phyloP scores from a whole-genome alignment of 1,140 invertebrate genomes.

The Nasonia giraulti region DNA sequence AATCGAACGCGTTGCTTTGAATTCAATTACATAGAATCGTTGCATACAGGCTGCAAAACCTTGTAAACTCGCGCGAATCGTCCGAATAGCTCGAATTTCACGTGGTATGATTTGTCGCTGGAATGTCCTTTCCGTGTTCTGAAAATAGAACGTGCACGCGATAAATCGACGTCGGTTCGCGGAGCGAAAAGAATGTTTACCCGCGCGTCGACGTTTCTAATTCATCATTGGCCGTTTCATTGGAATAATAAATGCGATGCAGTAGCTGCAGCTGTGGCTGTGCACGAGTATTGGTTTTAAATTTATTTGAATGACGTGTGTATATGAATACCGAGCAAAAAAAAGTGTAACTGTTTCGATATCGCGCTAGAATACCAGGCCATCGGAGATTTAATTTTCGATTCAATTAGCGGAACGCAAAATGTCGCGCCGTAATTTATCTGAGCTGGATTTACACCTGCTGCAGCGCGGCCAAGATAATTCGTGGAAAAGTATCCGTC shows the following conservation, averaged over 20 bases:
- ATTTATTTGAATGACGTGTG: not conserved
- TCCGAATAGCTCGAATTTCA: not conserved
- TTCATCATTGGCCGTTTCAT: constrained; percentile 3
- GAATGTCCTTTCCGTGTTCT: not conserved
- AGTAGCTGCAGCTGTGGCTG: not conserved
- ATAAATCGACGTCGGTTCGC: not conserved
- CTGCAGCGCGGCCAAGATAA: no score
- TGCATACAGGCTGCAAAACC: no score
- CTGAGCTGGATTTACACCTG: not conserved
- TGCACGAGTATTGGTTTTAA: not conserved
- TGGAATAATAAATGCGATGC: not conserved
- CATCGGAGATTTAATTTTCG: constrained; percentile 14
- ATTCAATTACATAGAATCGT: no score
- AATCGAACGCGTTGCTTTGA: not conserved
- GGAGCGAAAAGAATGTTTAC: not conserved
- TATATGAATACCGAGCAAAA: not conserved
- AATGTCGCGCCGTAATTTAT: not conserved
- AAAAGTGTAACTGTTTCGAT: not conserved
- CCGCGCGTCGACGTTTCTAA: not conserved
- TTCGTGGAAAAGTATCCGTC: no score
- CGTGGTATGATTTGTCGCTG: not conserved
- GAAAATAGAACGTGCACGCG: not conserved
- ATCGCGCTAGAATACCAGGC: constrained; percentile 5
- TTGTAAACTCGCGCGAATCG: not conserved
- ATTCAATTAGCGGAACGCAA: not conserved